phyloP scores from a whole-genome alignment of 1,140 invertebrate species.

The Pygmarrhopalites habei region DNA sequence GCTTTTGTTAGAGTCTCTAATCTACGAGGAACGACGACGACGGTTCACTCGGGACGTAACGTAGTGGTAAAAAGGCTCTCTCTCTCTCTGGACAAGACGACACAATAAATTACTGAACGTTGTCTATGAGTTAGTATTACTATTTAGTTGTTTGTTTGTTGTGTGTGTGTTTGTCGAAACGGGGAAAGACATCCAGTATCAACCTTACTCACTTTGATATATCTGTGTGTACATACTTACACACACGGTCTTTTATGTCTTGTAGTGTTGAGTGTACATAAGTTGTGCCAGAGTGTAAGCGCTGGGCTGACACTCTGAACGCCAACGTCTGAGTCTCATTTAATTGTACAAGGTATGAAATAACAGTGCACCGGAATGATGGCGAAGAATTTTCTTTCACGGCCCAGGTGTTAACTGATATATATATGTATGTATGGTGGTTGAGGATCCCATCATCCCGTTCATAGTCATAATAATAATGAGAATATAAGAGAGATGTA shows the following conservation, averaged over 20 bases:
- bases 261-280: too few species aligned
- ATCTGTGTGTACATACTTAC: too few species aligned
- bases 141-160: background rate
- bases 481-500: too few species aligned
- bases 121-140: conserved; percentile 11
- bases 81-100: conserved; percentile 20
- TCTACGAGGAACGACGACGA: background rate
- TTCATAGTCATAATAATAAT: too few species aligned
- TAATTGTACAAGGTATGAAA: conserved; percentile 5
- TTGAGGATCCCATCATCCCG: too few species aligned
- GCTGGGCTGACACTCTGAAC: too few species aligned
- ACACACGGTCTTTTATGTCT: too few species aligned
- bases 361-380: conserved; percentile 1
- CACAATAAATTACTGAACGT: conserved; percentile 32
- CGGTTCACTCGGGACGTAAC: background rate
- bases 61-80: conserved; percentile 15
- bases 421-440: too few species aligned
- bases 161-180: too few species aligned
- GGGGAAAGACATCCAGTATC: too few species aligned
- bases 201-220: too few species aligned
- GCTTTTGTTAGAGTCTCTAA: background rate
- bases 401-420: background rate
- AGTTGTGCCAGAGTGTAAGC: too few species aligned
- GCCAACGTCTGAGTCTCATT: background rate
- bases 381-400: background rate